These are phyloP conservation scores for Petrosia ficiformis DNA, from an alignment of 37 sponge, comb jelly and placozoan species.

Conservation along the genomic window DNA sequence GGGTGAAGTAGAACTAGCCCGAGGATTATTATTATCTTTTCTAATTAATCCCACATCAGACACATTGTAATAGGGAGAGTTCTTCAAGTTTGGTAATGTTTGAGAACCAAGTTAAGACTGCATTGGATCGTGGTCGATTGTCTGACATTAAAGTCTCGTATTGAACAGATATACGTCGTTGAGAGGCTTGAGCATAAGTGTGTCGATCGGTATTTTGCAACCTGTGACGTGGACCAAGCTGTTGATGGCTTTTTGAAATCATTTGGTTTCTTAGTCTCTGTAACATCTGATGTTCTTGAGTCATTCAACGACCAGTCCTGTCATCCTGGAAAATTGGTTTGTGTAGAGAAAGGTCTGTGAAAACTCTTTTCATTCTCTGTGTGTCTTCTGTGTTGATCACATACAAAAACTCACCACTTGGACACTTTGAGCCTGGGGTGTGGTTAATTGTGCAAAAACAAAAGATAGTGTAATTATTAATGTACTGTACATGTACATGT, in stretches of 20 bases:
- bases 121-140: background rate
- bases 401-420: constrained; percentile 48
- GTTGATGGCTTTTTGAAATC: background rate
- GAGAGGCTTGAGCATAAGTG: background rate
- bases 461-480: too few species aligned
- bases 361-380: constrained; percentile 30
- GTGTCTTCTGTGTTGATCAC: constrained; percentile 43
- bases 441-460: too few species aligned
- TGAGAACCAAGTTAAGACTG: too few species aligned
- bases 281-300: constrained; percentile 11
- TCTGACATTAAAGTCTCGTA: background rate
- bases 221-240: background rate
- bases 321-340: constrained; percentile 64
- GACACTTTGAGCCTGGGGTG: constrained; percentile 49
- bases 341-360: constrained; percentile 62
- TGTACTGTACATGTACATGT: too few species aligned
- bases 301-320: constrained; percentile 49
- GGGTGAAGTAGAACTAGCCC: too few species aligned
- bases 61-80: too few species aligned
- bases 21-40: too few species aligned
- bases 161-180: background rate
- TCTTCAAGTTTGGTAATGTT: too few species aligned
- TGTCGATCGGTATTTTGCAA: background rate
- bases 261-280: background rate
- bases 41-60: too few species aligned